A percentile compares a stretch with the other conserved stretches of the same genome.
Conservation (phyloP, 2,888 invertebrate species). For the Apodemia mormo region DNA sequence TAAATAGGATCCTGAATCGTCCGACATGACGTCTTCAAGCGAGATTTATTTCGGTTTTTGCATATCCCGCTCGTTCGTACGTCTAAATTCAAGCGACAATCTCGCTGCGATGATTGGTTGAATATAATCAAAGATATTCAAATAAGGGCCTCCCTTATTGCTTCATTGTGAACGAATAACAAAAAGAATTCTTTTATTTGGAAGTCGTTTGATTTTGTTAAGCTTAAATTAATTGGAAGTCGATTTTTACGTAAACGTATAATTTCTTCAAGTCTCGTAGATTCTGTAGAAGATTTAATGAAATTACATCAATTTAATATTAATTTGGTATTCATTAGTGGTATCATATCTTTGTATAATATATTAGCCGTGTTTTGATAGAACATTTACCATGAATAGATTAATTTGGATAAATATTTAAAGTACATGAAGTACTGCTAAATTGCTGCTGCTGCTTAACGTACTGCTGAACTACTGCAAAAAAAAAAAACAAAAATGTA, state of each 20-base stretch:
- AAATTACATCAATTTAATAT: too few relatives aligned
- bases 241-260: background rate
- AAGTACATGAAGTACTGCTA: too few relatives aligned
- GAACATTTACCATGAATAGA: too few relatives aligned
- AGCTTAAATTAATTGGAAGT: constrained; percentile 2
- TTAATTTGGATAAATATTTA: too few relatives aligned
- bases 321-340: too few relatives aligned
- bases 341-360: too few relatives aligned
- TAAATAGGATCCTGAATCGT: constrained; percentile 57
- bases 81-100: constrained; percentile 43
- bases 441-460: too few relatives aligned
- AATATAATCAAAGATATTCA: constrained; percentile 42
- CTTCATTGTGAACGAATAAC: background rate
- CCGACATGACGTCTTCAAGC: constrained; percentile 49
- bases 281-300: too few relatives aligned
- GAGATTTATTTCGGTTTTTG: constrained; percentile 72
- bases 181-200: background rate
- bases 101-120: constrained; percentile 52
- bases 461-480: too few relatives aligned
- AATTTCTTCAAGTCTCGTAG: background rate
- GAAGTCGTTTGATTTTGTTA: background rate
- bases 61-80: constrained; percentile 54
- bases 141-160: constrained; percentile 30
- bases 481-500: too few relatives aligned
- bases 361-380: too few relatives aligned